These are phyloP conservation scores for Premnoplex brunnescens DNA, from an alignment of 2,797 vertebrate species.

Conservation along the genomic window DNA sequence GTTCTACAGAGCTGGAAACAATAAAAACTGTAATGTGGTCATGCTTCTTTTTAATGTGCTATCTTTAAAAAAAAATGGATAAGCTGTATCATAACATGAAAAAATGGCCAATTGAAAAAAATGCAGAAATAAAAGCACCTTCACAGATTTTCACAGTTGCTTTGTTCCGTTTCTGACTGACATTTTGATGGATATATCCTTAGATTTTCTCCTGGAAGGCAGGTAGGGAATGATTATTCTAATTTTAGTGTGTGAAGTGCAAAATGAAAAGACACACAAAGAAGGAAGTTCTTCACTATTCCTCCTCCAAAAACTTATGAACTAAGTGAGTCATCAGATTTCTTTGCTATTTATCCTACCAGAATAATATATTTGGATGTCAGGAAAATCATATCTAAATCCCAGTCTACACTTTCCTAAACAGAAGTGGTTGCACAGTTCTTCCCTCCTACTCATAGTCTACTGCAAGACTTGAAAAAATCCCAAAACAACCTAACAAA, in stretches of 20 bases:
- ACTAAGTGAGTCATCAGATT: neutral
- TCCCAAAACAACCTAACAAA: neutral
- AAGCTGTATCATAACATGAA: neutral
- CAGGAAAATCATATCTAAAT: neutral
- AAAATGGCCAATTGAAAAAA: neutral
- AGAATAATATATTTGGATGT: neutral
- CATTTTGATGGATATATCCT: neutral
- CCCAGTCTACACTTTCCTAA: neutral
- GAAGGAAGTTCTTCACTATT: neutral
- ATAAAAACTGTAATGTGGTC: neutral
- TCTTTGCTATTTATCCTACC: neutral
- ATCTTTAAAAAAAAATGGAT: neutral
- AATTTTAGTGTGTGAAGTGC: neutral
- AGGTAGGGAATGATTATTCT: neutral
- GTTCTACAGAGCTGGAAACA: neutral
- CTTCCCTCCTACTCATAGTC: neutral
- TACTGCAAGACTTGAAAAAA: neutral
- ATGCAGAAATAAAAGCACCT: neutral
- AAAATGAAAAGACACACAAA: slow-evolving; percentile 22
- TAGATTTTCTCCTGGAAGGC: neutral
- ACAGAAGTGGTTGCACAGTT: neutral
- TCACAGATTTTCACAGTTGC: neutral
- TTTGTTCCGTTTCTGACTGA: neutral
- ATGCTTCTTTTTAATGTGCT: neutral
- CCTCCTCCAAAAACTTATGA: neutral